Conservation (phyloP, 2,113 vertebrate species). For the Lophochroa leadbeateri region DNA sequence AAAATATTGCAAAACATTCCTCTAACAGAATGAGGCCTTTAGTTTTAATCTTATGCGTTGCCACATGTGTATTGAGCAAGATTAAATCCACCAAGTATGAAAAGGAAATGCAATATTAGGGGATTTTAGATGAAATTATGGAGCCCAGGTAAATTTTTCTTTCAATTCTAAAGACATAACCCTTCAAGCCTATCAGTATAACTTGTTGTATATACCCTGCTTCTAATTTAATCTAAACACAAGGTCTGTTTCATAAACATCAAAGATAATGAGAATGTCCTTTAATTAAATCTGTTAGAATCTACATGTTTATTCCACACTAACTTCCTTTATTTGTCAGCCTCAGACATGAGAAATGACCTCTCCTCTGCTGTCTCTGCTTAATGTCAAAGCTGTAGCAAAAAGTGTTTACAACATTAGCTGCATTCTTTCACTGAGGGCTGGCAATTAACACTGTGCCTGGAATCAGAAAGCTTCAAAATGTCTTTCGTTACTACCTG, state of each 20-base stretch:
- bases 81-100: neutral
- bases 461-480: constrained; percentile 48
- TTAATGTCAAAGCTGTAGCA: constrained; percentile 56
- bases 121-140: neutral
- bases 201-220: neutral
- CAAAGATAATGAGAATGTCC: constrained; percentile 34
- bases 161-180: neutral
- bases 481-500: constrained; percentile 53
- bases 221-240: neutral
- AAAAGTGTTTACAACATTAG: constrained; percentile 53
- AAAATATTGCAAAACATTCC: neutral
- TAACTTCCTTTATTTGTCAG: constrained; percentile 34
- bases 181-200: neutral
- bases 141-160: neutral
- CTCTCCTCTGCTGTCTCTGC: constrained; percentile 28
- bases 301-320: neutral
- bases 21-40: neutral
- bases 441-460: constrained; percentile 40
- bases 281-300: constrained; percentile 52
- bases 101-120: neutral
- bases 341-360: constrained; percentile 21
- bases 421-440: constrained; percentile 46
- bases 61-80: neutral
- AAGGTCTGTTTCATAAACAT: constrained; percentile 20
- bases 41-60: neutral